Evolutionary conservation across 1,140 invertebrate genomes (phyloP).

Genomic region (Papilio dardanus): DNA sequence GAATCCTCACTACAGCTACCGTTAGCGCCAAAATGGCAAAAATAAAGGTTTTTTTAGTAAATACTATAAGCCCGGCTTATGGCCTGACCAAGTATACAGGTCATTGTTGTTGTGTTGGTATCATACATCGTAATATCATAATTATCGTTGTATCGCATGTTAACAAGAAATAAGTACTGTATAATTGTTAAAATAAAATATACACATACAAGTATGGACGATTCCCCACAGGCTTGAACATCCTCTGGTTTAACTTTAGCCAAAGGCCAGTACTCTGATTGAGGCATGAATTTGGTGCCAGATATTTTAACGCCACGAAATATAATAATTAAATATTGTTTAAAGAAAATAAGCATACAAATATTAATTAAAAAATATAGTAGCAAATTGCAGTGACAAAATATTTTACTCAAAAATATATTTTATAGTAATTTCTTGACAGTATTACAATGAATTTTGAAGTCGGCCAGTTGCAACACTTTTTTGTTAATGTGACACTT

Average conservation of each 20-base stretch:
- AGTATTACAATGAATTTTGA: slow-evolving; percentile 7
- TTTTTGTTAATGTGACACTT: too few relatives aligned
- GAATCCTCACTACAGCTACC: too few relatives aligned
- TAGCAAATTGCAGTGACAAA: slow-evolving; percentile 10
- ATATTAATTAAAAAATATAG: slow-evolving; percentile 21
- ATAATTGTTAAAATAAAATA: neutral
- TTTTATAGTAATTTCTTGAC: slow-evolving; percentile 3
- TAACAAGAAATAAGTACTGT: too few relatives aligned
- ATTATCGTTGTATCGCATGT: too few relatives aligned
- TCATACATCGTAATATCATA: too few relatives aligned
- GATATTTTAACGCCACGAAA: slow-evolving; percentile 13
- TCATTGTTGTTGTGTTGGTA: too few relatives aligned
- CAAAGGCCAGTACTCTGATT: slow-evolving; percentile 60
- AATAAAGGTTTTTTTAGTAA: too few relatives aligned
- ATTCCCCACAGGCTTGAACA: slow-evolving; percentile 41
- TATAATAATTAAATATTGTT: slow-evolving; percentile 22
- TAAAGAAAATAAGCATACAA: slow-evolving; percentile 12
- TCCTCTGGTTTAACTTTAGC: slow-evolving; percentile 40
- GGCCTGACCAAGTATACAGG: too few relatives aligned
- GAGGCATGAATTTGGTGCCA: slow-evolving; percentile 49
- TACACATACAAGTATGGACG: slow-evolving; percentile 50
- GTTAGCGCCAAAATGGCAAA: too few relatives aligned
- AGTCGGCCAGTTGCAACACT: slow-evolving; percentile 14
- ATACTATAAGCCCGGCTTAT: too few relatives aligned
- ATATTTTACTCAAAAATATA: slow-evolving; percentile 10